A percentile compares a stretch with the other conserved stretches of the same genome.
phyloP scores from a whole-genome alignment of 2,113 vertebrate genomes.

The Psittacula cyanocephala region DNA sequence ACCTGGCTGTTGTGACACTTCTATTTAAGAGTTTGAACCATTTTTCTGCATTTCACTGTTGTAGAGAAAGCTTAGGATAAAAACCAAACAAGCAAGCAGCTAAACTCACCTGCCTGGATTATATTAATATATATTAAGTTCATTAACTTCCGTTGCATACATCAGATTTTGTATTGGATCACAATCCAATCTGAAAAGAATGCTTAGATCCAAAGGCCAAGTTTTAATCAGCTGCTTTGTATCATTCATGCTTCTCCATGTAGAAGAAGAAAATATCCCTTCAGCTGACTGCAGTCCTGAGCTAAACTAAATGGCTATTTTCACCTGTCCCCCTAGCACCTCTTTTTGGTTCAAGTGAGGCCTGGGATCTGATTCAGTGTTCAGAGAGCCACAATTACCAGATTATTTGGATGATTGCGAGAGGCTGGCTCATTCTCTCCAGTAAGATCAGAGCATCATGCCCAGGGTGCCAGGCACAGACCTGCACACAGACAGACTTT shows the following conservation, averaged over 20 bases:
- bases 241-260: rapidly evolving
- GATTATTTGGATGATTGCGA: neutral
- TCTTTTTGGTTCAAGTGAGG: neutral
- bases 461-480: neutral
- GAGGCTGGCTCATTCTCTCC: neutral
- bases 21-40: neutral
- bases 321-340: neutral
- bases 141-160: neutral
- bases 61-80: neutral
- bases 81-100: neutral
- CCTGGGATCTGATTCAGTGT: neutral
- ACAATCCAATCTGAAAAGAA: neutral
- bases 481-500: constrained; percentile 6
- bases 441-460: neutral
- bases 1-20: neutral
- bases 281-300: neutral
- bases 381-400: neutral
- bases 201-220: neutral
- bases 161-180: neutral
- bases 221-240: neutral
- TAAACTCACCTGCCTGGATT: neutral
- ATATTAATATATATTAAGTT: neutral
- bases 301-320: neutral
- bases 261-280: neutral
- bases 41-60: neutral